phyloP scores from a whole-genome alignment of 2,797 vertebrate species.

The Poecilia velifera region DNA sequence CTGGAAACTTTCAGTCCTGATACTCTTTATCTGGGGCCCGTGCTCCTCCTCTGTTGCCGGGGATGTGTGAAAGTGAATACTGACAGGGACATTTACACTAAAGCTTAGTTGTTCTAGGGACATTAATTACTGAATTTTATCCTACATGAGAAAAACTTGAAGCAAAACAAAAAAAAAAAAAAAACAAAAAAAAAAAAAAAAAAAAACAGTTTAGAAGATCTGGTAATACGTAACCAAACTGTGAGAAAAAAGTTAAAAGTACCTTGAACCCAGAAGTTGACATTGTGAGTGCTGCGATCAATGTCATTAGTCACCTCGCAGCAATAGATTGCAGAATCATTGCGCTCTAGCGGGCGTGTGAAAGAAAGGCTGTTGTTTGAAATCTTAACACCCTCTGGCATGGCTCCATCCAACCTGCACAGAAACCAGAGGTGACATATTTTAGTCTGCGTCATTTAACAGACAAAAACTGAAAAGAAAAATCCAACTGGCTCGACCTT shows the following conservation, averaged over 20 bases:
- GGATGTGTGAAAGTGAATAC: conserved; percentile 75
- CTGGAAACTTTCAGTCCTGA: conserved; percentile 63
- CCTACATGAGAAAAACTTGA: conserved; percentile 34
- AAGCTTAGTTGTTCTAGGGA: conserved; percentile 47
- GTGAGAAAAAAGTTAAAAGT: conserved; percentile 29
- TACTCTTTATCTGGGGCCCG: conserved; percentile 61
- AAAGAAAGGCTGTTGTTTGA: conserved; percentile 90
- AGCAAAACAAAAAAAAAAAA: not conserved
- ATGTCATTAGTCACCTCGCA: conserved; percentile 92
- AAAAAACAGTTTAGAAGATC: not conserved
- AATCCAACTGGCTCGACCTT: not conserved
- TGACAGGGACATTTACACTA: conserved; percentile 46
- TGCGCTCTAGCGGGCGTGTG: conserved; percentile 87
- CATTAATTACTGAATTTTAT: conserved; percentile 37
- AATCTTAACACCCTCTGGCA: conserved; percentile 89
- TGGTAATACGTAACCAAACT: conserved; percentile 9
- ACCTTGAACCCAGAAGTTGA: conserved; percentile 92
- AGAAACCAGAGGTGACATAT: conserved; percentile 27
- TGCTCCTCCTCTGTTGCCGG: conserved; percentile 60
- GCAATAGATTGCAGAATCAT: conserved; percentile 92
- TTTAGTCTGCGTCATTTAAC: not conserved
- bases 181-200: too few species aligned
- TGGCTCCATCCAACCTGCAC: conserved; percentile 87
- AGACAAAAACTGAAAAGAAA: not conserved
- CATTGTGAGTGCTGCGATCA: conserved; percentile 85